Conservation (phyloP, 1,140 invertebrate genomes). For the Temnothorax longispinosus region DNA sequence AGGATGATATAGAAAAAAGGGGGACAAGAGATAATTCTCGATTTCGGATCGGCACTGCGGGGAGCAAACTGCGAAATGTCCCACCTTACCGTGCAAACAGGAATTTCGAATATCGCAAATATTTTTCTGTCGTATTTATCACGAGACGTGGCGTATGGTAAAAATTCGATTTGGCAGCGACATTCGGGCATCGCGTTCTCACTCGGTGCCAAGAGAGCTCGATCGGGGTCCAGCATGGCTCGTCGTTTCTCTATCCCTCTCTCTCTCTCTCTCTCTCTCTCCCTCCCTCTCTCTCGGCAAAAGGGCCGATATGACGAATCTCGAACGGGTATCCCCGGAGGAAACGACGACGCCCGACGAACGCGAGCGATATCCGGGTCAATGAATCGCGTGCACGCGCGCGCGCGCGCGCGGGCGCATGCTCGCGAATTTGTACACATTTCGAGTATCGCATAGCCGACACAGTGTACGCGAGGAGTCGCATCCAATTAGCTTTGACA, state of each 20-base stretch:
- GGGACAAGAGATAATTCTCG: neutral
- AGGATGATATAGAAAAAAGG: too few species aligned
- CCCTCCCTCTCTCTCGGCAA: neutral
- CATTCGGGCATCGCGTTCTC: conserved; percentile 26
- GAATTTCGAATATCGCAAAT: conserved; percentile 47
- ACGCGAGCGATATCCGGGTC: conserved; percentile 37
- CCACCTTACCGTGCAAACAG: conserved; percentile 17
- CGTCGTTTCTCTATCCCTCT: neutral
- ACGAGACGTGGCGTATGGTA: conserved; percentile 12
- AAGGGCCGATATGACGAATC: conserved; percentile 37
- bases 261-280: neutral
- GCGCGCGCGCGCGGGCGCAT: neutral
- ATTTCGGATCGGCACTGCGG: neutral
- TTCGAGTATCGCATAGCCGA: conserved; percentile 33
- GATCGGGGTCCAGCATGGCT: conserved; percentile 19
- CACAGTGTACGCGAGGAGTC: conserved; percentile 38
- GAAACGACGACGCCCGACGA: conserved; percentile 18
- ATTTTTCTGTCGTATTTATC: conserved; percentile 52
- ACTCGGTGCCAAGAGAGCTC: conserved; percentile 16
- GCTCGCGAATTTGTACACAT: conserved; percentile 46
- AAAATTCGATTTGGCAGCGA: conserved; percentile 55
- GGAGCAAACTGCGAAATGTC: neutral
- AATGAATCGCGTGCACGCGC: conserved; percentile 23
- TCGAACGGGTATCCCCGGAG: conserved; percentile 28
- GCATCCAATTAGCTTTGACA: conserved; percentile 62